Evolutionary conservation across 2,888 invertebrate genomes (phyloP), one percentile per base, ranked within the genome.

Genomic region (Phyto melanocephala): DNA sequence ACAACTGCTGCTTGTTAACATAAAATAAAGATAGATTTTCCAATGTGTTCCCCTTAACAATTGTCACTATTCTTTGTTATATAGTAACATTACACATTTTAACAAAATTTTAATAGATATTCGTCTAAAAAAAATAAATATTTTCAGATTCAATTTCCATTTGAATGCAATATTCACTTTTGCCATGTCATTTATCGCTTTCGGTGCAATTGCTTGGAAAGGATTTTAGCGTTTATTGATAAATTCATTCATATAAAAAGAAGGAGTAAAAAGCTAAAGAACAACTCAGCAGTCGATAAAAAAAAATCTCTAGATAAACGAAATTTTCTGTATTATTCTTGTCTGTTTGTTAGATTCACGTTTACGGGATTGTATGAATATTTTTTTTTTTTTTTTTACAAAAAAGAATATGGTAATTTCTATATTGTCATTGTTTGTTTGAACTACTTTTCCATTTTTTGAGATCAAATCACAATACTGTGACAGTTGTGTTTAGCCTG

Each of bases 131-230:
- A 28, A 40, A 1, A 37, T 42, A 52, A 24, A n/a, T 4, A 62
- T 56, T 56, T 45, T 28, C 37, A n/a, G 17, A 63, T 65, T 15
- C 42, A 54, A 54, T 42, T 62, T 62, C 15, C 42, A 47, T 8
- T 28, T 47, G 37, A 47, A 60, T 79, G 22, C 50, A 42, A 35
- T 63, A 35, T 68, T 45, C 45, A 15, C 5, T 62, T 70, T 42
- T 20, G 28, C 28, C 37, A 35, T 22, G 24, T 40, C 47, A 56
- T 11, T 74, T 74, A 63, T 63, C 78, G 33, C 81, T 72, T 70
- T 76, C 28, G 33, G 58, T 28, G 67, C 79, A 84, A 84, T 81
- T 84, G 83, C 52, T 79, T 77, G 81, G 80, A 83, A 84, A 76
- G 79, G 79, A 74, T 81, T 84, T 83, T 65, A 81, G 76, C 78